phyloP scores from a whole-genome alignment of 2,113 vertebrate genomes.

The Spilogale gracilis region DNA sequence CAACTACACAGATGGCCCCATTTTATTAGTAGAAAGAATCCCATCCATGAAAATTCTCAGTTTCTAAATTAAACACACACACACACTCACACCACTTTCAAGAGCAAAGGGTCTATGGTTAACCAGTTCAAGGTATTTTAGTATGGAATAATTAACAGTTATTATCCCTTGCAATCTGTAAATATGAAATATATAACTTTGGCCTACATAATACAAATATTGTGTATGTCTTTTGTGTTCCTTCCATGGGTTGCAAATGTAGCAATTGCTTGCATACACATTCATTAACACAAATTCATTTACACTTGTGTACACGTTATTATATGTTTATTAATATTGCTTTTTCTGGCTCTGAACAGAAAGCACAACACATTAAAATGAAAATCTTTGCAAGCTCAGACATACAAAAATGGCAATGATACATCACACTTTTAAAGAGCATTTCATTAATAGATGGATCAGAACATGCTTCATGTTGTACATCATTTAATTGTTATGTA shows the following conservation, averaged over 20 bases:
- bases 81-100: not conserved
- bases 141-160: not conserved
- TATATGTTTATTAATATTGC: not conserved
- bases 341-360: conserved; percentile 72
- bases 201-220: not conserved
- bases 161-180: not conserved
- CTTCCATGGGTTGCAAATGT: not conserved
- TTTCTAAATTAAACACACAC: conserved; percentile 15
- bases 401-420: conserved; percentile 70
- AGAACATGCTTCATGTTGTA: conserved; percentile 82
- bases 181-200: not conserved
- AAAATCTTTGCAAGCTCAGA: conserved; percentile 69
- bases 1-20: conserved; percentile 5
- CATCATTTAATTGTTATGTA: conserved; percentile 86
- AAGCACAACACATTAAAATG: conserved; percentile 56
- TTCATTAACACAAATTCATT: not conserved
- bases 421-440: conserved; percentile 83
- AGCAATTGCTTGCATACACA: not conserved
- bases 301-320: not conserved
- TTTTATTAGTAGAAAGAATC: conserved; percentile 1
- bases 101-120: not conserved
- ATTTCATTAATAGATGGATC: conserved; percentile 86
- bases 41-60: conserved; percentile 7
- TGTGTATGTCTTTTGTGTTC: not conserved
- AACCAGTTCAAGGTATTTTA: not conserved